These are phyloP conservation scores for Batillaria attramentaria DNA, from an alignment of 1,140 invertebrate genomes.

Conservation along the genomic window DNA sequence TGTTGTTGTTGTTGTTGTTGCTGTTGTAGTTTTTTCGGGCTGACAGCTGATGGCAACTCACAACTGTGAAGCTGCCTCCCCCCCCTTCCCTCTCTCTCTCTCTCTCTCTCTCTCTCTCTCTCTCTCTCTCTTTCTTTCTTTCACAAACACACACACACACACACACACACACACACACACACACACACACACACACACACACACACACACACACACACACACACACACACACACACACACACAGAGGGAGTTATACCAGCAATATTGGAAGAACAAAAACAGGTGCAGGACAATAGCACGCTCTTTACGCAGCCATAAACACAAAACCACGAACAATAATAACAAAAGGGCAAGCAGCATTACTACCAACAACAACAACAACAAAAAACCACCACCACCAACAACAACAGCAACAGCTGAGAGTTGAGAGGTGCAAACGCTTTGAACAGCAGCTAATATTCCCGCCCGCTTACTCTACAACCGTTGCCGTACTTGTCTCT, in stretches of 20 bases:
- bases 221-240: constrained; percentile 16
- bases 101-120: constrained; percentile 3
- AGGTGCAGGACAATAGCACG: too few relatives aligned
- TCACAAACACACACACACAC: background rate
- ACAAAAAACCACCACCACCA: background rate
- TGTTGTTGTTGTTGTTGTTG: too few relatives aligned
- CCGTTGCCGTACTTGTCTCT: too few relatives aligned
- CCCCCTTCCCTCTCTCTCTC: background rate
- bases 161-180: constrained; percentile 6
- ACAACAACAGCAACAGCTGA: too few relatives aligned
- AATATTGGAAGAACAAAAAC: background rate
- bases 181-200: constrained; percentile 13
- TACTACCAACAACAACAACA: background rate
- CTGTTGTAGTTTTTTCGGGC: too few relatives aligned
- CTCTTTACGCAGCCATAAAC: too few relatives aligned
- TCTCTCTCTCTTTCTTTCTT: background rate
- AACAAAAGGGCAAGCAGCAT: background rate
- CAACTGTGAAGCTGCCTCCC: background rate
- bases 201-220: constrained; percentile 16
- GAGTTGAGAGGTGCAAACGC: too few relatives aligned
- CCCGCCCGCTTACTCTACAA: too few relatives aligned
- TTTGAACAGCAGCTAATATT: too few relatives aligned
- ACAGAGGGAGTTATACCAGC: background rate
- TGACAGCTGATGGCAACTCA: too few relatives aligned
- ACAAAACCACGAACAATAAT: too few relatives aligned